These are phyloP conservation scores for Tyria jacobaeae DNA, from an alignment of 2,888 invertebrate genomes.

Conservation along the genomic window DNA sequence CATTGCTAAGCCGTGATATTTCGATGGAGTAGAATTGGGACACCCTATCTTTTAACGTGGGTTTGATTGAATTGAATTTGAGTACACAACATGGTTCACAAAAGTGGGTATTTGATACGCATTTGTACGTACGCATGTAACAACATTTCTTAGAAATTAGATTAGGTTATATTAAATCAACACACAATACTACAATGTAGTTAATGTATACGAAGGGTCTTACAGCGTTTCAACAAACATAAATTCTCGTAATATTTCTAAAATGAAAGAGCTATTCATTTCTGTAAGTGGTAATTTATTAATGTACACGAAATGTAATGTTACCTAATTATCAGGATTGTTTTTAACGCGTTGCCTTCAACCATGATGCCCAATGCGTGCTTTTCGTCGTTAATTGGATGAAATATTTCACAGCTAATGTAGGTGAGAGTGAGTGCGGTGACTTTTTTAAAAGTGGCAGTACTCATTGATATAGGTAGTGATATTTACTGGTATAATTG, in stretches of 20 bases:
- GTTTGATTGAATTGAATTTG: no score
- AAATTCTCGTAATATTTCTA: constrained; percentile 19
- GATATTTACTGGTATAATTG: no score
- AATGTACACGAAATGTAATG: constrained; percentile 42
- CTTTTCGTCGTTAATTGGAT: constrained; percentile 13
- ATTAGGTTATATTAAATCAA: neutral
- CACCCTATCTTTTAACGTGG: no score
- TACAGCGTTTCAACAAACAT: constrained; percentile 17
- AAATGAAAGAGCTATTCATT: constrained; percentile 38
- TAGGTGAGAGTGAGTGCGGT: neutral
- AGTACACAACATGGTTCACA: no score
- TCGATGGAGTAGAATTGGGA: no score
- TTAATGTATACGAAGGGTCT: neutral
- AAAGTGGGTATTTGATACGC: no score
- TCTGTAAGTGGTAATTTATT: constrained; percentile 50
- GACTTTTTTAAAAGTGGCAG: constrained; percentile 7
- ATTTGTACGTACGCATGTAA: no score
- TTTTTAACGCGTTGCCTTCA: constrained; percentile 28
- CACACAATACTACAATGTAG: neutral
- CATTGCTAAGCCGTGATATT: no score
- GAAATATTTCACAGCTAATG: constrained; percentile 12
- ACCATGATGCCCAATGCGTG: constrained; percentile 18
- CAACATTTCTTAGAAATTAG: neutral
- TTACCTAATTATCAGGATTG: constrained; percentile 43
- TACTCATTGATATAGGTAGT: no score